A percentile compares a stretch with the other conserved stretches of the same genome.
These are phyloP conservation scores for Phenganax stokvisi DNA, from an alignment of 92 coral and sea anemone genomes.

Conservation along the genomic window DNA sequence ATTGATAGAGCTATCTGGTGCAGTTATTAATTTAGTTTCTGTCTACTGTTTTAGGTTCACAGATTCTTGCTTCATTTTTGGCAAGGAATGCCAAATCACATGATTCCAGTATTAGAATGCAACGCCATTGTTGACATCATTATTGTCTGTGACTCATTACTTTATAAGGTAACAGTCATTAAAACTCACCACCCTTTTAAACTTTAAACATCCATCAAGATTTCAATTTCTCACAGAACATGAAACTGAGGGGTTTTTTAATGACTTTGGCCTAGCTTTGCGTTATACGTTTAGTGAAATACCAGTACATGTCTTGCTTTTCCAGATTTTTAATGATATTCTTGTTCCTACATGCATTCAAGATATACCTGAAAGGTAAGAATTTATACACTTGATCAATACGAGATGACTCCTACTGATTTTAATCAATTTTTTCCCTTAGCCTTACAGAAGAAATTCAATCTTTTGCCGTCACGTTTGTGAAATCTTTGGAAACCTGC, in stretches of 20 bases:
- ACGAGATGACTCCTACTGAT: neutral
- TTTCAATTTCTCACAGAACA: neutral
- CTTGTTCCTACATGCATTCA: conserved; percentile 94
- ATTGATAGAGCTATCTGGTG: neutral
- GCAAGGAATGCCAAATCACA: conserved; percentile 97
- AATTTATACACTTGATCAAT: neutral
- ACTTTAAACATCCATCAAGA: neutral
- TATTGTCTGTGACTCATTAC: conserved; percentile 86
- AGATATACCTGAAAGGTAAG: conserved; percentile 94
- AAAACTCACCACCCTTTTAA: neutral
- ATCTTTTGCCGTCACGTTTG: conserved; percentile 73
- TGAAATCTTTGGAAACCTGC: conserved; percentile 72
- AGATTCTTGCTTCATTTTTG: conserved; percentile 85
- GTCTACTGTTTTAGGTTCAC: conserved; percentile 54
- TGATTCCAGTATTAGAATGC: conserved; percentile 76
- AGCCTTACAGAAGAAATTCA: conserved; percentile 86
- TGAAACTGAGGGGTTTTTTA: conserved; percentile 39
- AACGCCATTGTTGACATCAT: conserved; percentile 74
- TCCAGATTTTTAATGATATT: conserved; percentile 82
- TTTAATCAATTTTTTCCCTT: neutral
- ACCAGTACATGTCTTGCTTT: neutral
- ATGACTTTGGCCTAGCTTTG: conserved; percentile 71
- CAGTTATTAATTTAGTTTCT: neutral
- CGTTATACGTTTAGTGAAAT: conserved; percentile 72
- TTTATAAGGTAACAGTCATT: conserved; percentile 65